Conservation (phyloP, 2,888 invertebrate genomes). For the Scaptomyza reducta region DNA sequence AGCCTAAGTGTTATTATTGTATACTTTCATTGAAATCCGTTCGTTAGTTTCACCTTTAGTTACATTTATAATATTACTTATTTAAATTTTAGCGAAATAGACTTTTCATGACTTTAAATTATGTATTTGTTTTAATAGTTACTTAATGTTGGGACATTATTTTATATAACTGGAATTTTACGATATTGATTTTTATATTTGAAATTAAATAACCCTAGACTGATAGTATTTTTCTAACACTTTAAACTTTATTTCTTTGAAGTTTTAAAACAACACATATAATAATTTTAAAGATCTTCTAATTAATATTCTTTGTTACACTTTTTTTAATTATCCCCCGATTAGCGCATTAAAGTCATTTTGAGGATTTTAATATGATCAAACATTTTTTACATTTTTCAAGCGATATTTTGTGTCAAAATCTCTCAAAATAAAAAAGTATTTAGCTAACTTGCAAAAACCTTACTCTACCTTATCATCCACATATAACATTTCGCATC, state of each 20-base stretch:
- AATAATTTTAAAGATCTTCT: too few relatives aligned
- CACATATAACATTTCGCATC: slow-evolving; percentile 41
- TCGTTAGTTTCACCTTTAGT: too few relatives aligned
- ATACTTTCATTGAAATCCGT: too few relatives aligned
- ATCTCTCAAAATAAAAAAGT: slow-evolving; percentile 11
- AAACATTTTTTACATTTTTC: not conserved
- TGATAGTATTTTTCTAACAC: not conserved
- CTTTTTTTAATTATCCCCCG: not conserved
- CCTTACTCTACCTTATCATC: slow-evolving; percentile 21
- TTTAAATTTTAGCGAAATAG: too few relatives aligned
- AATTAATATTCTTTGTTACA: too few relatives aligned
- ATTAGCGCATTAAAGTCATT: not conserved
- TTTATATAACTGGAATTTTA: too few relatives aligned
- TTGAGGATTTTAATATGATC: not conserved
- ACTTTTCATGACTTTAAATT: too few relatives aligned
- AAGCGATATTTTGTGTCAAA: slow-evolving; percentile 10
- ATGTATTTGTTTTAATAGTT: too few relatives aligned
- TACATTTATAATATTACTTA: too few relatives aligned
- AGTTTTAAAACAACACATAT: not conserved
- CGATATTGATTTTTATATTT: not conserved
- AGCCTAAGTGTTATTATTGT: too few relatives aligned
- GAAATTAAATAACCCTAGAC: not conserved
- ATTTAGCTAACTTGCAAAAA: slow-evolving; percentile 48
- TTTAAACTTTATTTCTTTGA: not conserved
- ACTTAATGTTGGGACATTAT: too few relatives aligned